These are phyloP conservation scores for Amazona guildingii DNA, from an alignment of 2,113 vertebrate genomes.

Conservation along the genomic window DNA sequence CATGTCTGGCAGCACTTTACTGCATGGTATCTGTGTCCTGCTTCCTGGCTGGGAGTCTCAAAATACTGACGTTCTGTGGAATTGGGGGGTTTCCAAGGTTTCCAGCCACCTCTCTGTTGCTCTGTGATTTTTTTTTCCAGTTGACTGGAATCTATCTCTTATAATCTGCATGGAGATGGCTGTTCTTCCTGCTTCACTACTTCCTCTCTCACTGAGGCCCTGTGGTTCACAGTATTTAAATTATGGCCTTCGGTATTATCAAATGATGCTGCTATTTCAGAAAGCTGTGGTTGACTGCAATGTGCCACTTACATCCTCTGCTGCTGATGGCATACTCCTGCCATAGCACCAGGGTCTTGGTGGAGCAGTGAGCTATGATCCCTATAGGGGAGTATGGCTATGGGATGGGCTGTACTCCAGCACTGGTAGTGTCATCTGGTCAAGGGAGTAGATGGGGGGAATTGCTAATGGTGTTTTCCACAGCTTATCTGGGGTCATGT, in stretches of 20 bases:
- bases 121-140: background rate
- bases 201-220: slow-evolving; percentile 50
- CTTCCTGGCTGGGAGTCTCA: slow-evolving; percentile 41
- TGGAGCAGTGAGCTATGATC: background rate
- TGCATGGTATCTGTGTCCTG: slow-evolving; percentile 56
- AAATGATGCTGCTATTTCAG: background rate
- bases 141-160: slow-evolving; percentile 61
- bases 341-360: background rate
- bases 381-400: fast-evolving
- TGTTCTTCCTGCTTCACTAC: background rate
- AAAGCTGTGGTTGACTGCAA: background rate
- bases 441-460: fast-evolving
- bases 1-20: slow-evolving; percentile 57
- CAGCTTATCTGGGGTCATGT: background rate
- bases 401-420: fast-evolving
- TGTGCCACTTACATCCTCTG: background rate
- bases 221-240: slow-evolving; percentile 44
- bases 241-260: background rate
- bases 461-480: background rate
- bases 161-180: slow-evolving; percentile 37
- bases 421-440: background rate
- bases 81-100: slow-evolving; percentile 43
- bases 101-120: slow-evolving; percentile 22
- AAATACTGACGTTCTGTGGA: slow-evolving; percentile 35
- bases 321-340: background rate